Base-by-base conservation (phyloP, 1,140 invertebrate species). In the Drosophila tristis region DNA sequence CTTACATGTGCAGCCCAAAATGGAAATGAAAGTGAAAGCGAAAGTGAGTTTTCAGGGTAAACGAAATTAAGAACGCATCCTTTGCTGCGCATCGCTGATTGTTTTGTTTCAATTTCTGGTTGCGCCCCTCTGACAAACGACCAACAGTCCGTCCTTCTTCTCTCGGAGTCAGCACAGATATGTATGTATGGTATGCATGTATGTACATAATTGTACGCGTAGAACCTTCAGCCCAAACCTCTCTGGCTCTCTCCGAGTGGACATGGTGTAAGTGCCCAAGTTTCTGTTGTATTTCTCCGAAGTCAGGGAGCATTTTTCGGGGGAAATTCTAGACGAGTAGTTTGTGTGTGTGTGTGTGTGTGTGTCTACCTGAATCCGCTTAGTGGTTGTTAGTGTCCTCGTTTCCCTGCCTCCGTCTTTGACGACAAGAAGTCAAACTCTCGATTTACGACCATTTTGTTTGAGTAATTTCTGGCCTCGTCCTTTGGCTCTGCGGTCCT, bases 391-490 rank as follows among this genome's bases (percentile, higher is more conserved):
- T 89, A 68, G 58, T 70, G 20, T 20, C 20, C 20, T 20, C 20
- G 20, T 20, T 20, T 20, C 31, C 57, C 20, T 68, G 84, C 86
- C 82, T 86, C 66, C 62, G 47, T 62, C 75, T 72, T 74, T 90
- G 86, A 90, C 86, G 89, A 90, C 89, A 91, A 91, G 89, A 91
- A 91, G 89, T 91, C 89, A 91, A 91, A 84, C 67, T 91, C 85
- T 91, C 89, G 89, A 91, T 91, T 91, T 91, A 91, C 80, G 89
- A 91, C 84, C 89, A 85, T 91, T 91, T 91, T 91, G 84, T 91
- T 85, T 91, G 89, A 91, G 74, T 90, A 79, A 91, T 89, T 85
- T 79, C 80, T 59, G 74, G 61, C 74, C 54, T 39, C 29, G 64
- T 66, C 55, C 55, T 43, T 62, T 15, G n/a, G 11, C 23, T 42